Evolutionary conservation across 2,888 invertebrate species (phyloP), one percentile per base, ranked within the genome.

Genomic region (Mycogona germanica): DNA sequence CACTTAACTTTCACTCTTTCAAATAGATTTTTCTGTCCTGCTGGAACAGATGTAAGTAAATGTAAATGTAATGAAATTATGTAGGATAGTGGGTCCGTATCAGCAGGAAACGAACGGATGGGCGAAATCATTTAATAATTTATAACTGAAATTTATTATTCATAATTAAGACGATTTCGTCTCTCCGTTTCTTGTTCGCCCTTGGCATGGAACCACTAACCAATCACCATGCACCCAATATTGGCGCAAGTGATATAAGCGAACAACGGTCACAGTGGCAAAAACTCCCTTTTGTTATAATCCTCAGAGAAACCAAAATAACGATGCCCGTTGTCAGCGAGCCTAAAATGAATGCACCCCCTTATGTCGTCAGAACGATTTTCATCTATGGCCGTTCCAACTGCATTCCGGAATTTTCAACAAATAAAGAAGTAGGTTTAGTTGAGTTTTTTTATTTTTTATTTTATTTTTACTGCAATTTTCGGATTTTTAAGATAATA

Each of bases 341-440:
- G 55, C 59, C 64, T 5, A 55, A 59, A 9, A 55, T 64, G 41
- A 50, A 66, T 14, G 73, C 78, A 19, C 81, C 82, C 1, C 72
- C 75, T 1, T 78, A 73, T 67, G 70, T 79, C 19, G 75, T 80
- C 0, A 71, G 84, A 38, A 60, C 65, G 60, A 70, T 85, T 55
- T 70, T 85, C 2, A 67, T 83, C 17, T 85, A 82, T 68, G 78
- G 78, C 5, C 70, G 85, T 49, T 82, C 84, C 1, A 76, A 78
- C 60, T 79, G 79, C 59, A 62, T 80, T 46, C 82, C 83, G 6
- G 63, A 72, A 46, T 74, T 82, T 56, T 64, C 70, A 9, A 71
- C 70, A 25, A 72, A 73, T n/a, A 68, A 72, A 55, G 62, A 69
- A 45, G 57, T 57, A 46, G 23, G 35, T 46, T 51, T 40, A 23